Conservation (phyloP, 2,888 invertebrate genomes). For the Bhutanitis thaidina region DNA sequence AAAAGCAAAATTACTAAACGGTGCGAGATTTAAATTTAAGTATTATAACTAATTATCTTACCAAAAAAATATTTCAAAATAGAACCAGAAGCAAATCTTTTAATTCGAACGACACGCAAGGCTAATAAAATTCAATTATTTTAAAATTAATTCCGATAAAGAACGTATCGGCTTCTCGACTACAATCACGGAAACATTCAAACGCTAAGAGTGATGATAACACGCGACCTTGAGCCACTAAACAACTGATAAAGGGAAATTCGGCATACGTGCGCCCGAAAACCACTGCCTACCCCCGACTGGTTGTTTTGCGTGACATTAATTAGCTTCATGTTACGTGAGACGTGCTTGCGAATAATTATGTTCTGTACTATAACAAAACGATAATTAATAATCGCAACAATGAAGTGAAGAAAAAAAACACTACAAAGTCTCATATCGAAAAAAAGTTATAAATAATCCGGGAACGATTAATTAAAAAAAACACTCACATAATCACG, state of each 20-base stretch:
- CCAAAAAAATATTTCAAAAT: too few relatives aligned
- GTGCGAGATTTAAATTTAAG: too few relatives aligned
- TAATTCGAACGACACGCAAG: too few relatives aligned
- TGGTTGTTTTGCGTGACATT: conserved; percentile 72
- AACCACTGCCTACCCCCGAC: conserved; percentile 46
- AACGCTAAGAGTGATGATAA: conserved; percentile 60
- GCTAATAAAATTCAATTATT: too few relatives aligned
- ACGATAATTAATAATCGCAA: too few relatives aligned
- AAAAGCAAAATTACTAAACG: too few relatives aligned
- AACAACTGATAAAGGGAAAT: conserved; percentile 71
- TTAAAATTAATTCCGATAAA: conserved; percentile 5
- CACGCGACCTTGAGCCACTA: conserved; percentile 65
- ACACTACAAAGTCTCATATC: background rate
- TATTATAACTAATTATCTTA: too few relatives aligned
- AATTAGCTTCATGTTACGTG: conserved; percentile 57
- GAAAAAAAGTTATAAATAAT: conserved; percentile 5
- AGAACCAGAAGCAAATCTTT: too few relatives aligned
- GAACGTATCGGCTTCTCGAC: conserved; percentile 2
- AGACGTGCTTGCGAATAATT: conserved; percentile 58
- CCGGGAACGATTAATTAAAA: conserved; percentile 6
- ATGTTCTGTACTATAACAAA: conserved; percentile 11
- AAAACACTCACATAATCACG: conserved; percentile 2
- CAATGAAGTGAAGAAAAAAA: too few relatives aligned
- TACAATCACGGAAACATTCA: conserved; percentile 57
- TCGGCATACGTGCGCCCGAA: conserved; percentile 40